phyloP scores from a whole-genome alignment of 2,797 vertebrate genomes.

The Phataginus tetradactyla region DNA sequence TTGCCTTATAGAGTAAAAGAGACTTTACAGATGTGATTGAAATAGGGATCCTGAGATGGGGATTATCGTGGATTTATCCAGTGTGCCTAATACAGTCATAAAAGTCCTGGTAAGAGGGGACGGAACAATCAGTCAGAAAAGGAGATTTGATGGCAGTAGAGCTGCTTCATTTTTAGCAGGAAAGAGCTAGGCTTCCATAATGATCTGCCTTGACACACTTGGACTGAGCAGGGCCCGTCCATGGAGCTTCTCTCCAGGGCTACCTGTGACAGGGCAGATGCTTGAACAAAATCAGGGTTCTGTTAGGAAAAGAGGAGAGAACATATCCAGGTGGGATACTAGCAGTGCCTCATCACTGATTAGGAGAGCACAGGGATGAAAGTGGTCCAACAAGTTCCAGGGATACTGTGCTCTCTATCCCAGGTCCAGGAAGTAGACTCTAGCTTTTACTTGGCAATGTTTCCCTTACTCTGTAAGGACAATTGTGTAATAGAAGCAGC shows the following conservation, averaged over 20 bases:
- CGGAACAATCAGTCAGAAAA: not conserved
- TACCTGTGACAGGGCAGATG: not conserved
- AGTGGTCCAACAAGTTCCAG: not conserved
- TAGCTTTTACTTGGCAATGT: not conserved
- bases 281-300: not conserved
- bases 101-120: not conserved
- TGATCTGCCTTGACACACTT: not conserved
- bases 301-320: not conserved
- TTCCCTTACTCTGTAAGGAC: slow-evolving; percentile 31
- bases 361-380: not conserved
- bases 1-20: not conserved
- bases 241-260: not conserved
- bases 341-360: not conserved
- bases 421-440: not conserved
- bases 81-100: not conserved
- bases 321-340: no score
- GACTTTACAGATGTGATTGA: not conserved
- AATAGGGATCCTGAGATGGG: not conserved
- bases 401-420: not conserved
- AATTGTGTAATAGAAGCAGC: slow-evolving; percentile 61
- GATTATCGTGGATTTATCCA: not conserved
- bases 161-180: not conserved
- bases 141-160: not conserved
- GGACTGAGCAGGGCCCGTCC: not conserved
- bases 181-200: not conserved